phyloP scores from a whole-genome alignment of 2,113 vertebrate species.

The Callaeas wilsoni region DNA sequence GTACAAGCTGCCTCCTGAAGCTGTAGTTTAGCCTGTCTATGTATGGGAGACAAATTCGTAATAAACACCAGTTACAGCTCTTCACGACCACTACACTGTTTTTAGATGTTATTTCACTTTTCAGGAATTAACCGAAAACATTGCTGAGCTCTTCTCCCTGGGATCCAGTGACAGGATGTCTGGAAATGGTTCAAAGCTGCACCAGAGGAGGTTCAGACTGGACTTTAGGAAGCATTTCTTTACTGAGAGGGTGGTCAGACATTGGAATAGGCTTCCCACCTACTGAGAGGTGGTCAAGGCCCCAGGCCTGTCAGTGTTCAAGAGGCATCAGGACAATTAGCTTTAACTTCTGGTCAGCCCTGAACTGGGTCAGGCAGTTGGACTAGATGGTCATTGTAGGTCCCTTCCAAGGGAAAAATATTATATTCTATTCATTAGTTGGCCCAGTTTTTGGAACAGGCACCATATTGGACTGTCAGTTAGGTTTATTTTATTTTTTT shows the following conservation, averaged over 20 bases:
- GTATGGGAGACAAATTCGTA: background rate
- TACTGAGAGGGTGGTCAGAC: background rate
- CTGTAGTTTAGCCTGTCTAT: background rate
- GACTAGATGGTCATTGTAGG: fast-evolving
- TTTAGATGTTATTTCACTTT: background rate
- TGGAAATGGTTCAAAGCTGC: background rate
- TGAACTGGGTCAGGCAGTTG: background rate
- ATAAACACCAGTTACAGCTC: background rate
- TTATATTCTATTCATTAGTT: background rate
- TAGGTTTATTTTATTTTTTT: background rate
- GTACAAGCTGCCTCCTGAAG: background rate
- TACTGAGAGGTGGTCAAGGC: background rate
- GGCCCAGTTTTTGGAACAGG: background rate
- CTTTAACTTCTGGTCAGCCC: background rate
- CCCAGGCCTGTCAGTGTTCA: background rate
- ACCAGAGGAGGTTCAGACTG: background rate
- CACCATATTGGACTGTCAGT: background rate
- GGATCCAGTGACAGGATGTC: fast-evolving
- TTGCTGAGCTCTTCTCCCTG: background rate
- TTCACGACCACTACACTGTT: background rate
- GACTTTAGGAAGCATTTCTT: background rate
- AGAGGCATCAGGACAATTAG: background rate
- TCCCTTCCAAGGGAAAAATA: background rate
- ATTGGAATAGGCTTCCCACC: background rate
- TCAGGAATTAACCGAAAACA: background rate